phyloP scores from a whole-genome alignment of 2,113 vertebrate species.

The Micromys minutus region DNA sequence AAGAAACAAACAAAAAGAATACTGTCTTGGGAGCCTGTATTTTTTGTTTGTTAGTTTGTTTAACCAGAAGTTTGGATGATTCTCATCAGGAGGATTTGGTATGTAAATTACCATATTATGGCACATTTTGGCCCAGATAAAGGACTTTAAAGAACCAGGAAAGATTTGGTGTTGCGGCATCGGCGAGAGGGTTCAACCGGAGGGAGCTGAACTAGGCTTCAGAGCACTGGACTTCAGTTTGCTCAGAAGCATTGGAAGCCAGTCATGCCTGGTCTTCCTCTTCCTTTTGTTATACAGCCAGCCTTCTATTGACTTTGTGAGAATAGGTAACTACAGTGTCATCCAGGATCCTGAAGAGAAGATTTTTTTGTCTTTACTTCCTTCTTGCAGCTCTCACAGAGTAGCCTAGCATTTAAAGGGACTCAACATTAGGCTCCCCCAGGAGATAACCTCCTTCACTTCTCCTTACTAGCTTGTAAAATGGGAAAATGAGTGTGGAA shows the following conservation, averaged over 20 bases:
- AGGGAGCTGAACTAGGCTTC: background rate
- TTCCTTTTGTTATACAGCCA: background rate
- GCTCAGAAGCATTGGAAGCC: background rate
- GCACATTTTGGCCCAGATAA: background rate
- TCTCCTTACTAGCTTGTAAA: constrained; percentile 41
- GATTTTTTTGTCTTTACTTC: background rate
- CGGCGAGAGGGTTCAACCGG: background rate
- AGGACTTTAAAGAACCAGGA: background rate
- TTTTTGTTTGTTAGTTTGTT: background rate
- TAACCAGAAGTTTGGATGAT: background rate
- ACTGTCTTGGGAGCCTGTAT: background rate
- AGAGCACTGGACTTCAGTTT: background rate
- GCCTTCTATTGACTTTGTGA: background rate
- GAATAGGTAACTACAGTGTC: background rate
- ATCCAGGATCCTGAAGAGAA: background rate
- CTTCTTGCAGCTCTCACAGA: background rate
- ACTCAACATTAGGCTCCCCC: background rate
- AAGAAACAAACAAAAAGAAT: background rate
- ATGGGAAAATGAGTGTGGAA: background rate
- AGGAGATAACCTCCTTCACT: background rate
- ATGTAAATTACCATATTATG: background rate
- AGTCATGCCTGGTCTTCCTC: background rate
- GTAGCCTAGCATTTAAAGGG: background rate
- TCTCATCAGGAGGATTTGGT: background rate
- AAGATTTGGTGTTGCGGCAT: background rate